A percentile compares a stretch with the other conserved stretches of the same genome.
These are phyloP conservation scores for Cataglyphis livida DNA, from an alignment of 2,888 invertebrate genomes.

Conservation along the genomic window DNA sequence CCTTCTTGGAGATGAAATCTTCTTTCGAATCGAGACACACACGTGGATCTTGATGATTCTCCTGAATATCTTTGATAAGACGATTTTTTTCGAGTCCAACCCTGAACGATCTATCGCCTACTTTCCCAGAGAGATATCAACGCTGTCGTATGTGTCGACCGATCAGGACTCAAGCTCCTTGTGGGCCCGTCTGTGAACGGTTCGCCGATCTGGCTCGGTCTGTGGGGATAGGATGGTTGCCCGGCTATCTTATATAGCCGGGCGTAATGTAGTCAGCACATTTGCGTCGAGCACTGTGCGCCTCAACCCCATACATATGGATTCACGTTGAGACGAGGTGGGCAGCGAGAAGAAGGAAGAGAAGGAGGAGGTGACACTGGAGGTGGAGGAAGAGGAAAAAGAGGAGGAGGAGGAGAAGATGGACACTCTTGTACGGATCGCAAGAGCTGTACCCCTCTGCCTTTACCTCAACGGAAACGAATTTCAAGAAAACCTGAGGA, in stretches of 20 bases:
- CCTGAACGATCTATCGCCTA: neutral
- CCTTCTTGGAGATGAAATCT: neutral
- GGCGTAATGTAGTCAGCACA: conserved; percentile 85
- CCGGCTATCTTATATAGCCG: conserved; percentile 83
- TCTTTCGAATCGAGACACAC: neutral
- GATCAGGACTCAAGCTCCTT: conserved; percentile 59
- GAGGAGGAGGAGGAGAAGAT: conserved; percentile 55
- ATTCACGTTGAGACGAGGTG: conserved; percentile 73
- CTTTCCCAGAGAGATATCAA: conserved; percentile 18
- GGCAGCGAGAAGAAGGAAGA: conserved; percentile 44
- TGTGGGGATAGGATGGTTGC: conserved; percentile 83
- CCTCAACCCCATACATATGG: conserved; percentile 83
- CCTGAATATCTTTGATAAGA: neutral
- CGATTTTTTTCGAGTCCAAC: neutral
- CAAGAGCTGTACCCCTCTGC: conserved; percentile 58
- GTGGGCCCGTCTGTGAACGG: conserved; percentile 78
- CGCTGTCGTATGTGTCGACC: neutral
- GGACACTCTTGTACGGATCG: conserved; percentile 45
- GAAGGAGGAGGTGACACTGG: conserved; percentile 32
- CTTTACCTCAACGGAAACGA: conserved; percentile 68
- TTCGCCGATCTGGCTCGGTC: conserved; percentile 83
- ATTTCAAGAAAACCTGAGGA: conserved; percentile 75
- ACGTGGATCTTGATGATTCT: neutral
- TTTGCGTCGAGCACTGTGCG: conserved; percentile 78
- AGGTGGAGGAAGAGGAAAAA: conserved; percentile 58